Conservation (phyloP, 2,888 invertebrate species). For the Homarus gammarus region DNA sequence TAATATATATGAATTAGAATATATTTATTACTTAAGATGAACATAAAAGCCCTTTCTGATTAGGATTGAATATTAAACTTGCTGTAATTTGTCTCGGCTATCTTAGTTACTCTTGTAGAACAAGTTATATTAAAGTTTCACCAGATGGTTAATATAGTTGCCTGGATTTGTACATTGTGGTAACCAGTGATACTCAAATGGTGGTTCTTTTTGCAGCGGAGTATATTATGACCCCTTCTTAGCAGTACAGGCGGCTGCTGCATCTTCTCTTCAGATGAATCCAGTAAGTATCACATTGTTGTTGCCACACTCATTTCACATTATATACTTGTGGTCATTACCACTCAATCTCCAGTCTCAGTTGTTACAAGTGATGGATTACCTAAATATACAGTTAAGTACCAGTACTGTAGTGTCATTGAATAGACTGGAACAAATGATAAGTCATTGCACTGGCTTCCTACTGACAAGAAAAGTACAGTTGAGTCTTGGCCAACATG, state of each 20-base stretch:
- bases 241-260: conserved; percentile 75
- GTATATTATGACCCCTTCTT: conserved; percentile 76
- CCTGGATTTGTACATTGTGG: conserved; percentile 22
- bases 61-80: conserved; percentile 18
- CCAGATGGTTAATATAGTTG: conserved; percentile 25
- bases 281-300: conserved; percentile 67
- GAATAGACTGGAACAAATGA: no score
- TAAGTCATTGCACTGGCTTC: no score
- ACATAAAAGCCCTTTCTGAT: conserved; percentile 36
- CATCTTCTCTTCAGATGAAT: conserved; percentile 73
- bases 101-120: conserved; percentile 15
- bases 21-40: conserved; percentile 26
- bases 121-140: background rate
- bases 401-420: conserved; percentile 42
- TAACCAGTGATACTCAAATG: conserved; percentile 55
- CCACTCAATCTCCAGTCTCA: conserved; percentile 14
- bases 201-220: conserved; percentile 72
- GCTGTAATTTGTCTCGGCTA: conserved; percentile 27
- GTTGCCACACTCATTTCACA: conserved; percentile 22
- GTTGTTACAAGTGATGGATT: background rate
- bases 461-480: conserved; percentile 33
- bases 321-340: conserved; percentile 22
- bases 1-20: conserved; percentile 39
- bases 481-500: no score
- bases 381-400: background rate